A percentile compares a stretch with the other conserved stretches of the same genome.
These are phyloP conservation scores for Symphodus melops DNA, from an alignment of 2,113 vertebrate genomes.

Conservation along the genomic window DNA sequence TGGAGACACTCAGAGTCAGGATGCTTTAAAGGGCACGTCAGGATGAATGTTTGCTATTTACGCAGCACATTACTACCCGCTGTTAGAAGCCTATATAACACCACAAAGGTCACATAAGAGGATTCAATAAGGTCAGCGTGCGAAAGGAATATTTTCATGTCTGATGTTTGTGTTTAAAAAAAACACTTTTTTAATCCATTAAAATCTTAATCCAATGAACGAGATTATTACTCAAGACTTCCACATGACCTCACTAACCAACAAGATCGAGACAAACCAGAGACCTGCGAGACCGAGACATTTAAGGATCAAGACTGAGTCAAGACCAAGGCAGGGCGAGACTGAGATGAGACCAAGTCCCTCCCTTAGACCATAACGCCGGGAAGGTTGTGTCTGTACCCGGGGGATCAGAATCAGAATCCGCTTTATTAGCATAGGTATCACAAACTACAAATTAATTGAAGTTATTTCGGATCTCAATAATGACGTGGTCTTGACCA, in stretches of 20 bases:
- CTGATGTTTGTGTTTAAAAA: background rate
- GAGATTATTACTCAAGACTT: background rate
- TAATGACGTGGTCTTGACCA: too few relatives aligned
- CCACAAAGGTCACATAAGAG: slow-evolving; percentile 35
- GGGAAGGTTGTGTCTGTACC: too few relatives aligned
- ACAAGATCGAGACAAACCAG: too few relatives aligned
- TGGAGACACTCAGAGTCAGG: slow-evolving; percentile 48
- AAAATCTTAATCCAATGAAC: background rate
- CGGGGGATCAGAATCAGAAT: too few relatives aligned
- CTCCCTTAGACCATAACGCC: too few relatives aligned
- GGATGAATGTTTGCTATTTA: slow-evolving; percentile 57
- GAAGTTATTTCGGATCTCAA: too few relatives aligned
- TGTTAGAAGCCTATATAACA: slow-evolving; percentile 42
- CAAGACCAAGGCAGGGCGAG: too few relatives aligned
- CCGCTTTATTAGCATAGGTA: too few relatives aligned
- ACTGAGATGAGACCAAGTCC: too few relatives aligned
- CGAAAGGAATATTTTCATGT: background rate
- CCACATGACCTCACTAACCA: background rate
- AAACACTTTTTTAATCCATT: background rate
- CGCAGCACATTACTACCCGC: slow-evolving; percentile 32
- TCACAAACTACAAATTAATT: too few relatives aligned
- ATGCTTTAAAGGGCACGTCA: slow-evolving; percentile 69
- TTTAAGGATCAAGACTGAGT: too few relatives aligned
- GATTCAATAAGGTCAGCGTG: slow-evolving; percentile 14
- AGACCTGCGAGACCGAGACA: too few relatives aligned